Conservation (phyloP, 2,113 vertebrate genomes). For the Mus pahari region DNA sequence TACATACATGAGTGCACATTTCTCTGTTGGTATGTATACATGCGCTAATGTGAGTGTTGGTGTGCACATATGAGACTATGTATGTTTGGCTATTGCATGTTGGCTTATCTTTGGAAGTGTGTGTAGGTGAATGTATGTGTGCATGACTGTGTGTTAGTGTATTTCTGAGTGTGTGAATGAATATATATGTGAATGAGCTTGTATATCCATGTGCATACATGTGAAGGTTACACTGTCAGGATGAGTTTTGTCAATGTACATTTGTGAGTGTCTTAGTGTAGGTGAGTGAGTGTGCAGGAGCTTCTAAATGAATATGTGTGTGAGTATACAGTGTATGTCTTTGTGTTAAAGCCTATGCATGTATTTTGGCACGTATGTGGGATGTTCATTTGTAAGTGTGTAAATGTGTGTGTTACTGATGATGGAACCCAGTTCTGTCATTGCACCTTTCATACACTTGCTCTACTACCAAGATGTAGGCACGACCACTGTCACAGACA, state of each 20-base stretch:
- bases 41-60: not conserved
- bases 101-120: not conserved
- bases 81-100: not conserved
- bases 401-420: too few species aligned
- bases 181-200: not conserved
- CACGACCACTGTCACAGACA: not conserved
- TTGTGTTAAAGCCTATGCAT: not conserved
- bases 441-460: not conserved
- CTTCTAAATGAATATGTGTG: not conserved
- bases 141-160: not conserved
- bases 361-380: not conserved
- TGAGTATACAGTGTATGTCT: not conserved
- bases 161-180: not conserved
- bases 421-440: not conserved
- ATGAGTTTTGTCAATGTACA: not conserved
- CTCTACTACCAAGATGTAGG: not conserved
- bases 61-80: not conserved
- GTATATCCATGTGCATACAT: not conserved
- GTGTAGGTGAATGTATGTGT: not conserved
- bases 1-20: not conserved
- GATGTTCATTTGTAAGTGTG: not conserved
- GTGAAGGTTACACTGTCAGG: not conserved
- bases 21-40: not conserved
- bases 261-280: not conserved
- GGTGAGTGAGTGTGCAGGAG: not conserved